A percentile compares a stretch with the other conserved stretches of the same genome.
phyloP scores from a whole-genome alignment of 2,888 invertebrate genomes.

The Phasia obesa region DNA sequence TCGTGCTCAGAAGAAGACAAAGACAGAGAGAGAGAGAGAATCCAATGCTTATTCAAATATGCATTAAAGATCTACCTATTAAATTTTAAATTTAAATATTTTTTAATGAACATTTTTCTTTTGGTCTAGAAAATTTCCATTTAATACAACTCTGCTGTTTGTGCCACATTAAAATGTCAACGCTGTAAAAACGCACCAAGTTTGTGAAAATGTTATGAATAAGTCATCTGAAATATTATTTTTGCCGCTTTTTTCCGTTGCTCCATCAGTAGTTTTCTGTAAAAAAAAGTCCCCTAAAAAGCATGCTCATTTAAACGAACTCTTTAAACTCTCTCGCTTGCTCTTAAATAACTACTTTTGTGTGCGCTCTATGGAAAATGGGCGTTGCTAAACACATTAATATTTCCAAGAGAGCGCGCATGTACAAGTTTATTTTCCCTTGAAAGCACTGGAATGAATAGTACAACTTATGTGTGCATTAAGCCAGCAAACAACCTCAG shows the following conservation, averaged over 20 bases:
- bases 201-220: constrained; percentile 14
- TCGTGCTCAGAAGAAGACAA: not conserved
- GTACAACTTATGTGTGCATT: constrained; percentile 20
- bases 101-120: constrained; percentile 31
- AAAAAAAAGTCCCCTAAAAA: constrained; percentile 23
- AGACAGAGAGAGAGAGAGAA: not conserved
- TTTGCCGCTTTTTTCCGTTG: constrained; percentile 58
- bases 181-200: constrained; percentile 14
- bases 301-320: not conserved
- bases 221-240: constrained; percentile 29
- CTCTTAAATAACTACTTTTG: constrained; percentile 49
- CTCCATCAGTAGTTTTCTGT: not conserved
- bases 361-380: constrained; percentile 22
- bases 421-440: constrained; percentile 55
- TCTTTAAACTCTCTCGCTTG: not conserved
- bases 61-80: constrained; percentile 20
- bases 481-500: not conserved
- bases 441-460: constrained; percentile 76
- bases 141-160: constrained; percentile 58
- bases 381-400: constrained; percentile 50
- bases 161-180: constrained; percentile 35
- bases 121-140: constrained; percentile 24
- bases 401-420: constrained; percentile 68
- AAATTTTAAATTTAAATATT: not conserved
- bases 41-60: not conserved